Base-by-base conservation (phyloP, 64 coral and sea anemone genomes). In the Actinia tenebrosa region DNA sequence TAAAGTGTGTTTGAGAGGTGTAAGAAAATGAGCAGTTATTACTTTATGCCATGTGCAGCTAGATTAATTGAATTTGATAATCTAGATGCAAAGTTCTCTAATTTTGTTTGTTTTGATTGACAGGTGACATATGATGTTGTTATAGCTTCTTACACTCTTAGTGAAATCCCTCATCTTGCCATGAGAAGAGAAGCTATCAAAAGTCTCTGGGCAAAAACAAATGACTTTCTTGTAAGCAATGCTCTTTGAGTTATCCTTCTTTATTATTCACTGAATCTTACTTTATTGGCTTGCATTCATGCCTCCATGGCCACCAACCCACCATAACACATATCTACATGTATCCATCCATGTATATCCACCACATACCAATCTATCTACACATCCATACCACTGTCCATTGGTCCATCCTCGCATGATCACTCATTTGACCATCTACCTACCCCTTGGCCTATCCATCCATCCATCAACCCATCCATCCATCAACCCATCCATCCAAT, bases 121-220 rank as follows among this genome's bases (percentile, higher is more conserved):
- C 56, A 98, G 92, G 86, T 92, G 7, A 92, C 84, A 10, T 94
- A 98, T 44, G 86, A 98, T 71, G 27, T 94, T n/a, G 90, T 98
- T 16, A 86, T 98, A 8, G 85, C 92, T 8, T 90, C 88, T 3
- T 98, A 90, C 64, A 77, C 88, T 44, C 88, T 98, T 4, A 98
- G 96, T 90, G 96, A 98, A 89, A 91, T 98, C 17, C 96, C 96
- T 10, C 90, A 86, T 69, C 15, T 75, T 6, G 88, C 89, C 42
- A 25, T 89, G 16, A 90, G 93, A 50, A 86, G 92, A 88, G 88
- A 86, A 64, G 90, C 90, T n/a, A 71, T 98, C 15, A 87, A 79
- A 83, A 98, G 86, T 83, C 89, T 98, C 7, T 98, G 96, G 96
- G 87, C 88, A 27, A 98, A 98, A 84, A 95, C 96, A 53, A 98